Evolutionary conservation across 2,113 vertebrate genomes (phyloP).

Genomic region (Microcebus lehilahytsara): DNA sequence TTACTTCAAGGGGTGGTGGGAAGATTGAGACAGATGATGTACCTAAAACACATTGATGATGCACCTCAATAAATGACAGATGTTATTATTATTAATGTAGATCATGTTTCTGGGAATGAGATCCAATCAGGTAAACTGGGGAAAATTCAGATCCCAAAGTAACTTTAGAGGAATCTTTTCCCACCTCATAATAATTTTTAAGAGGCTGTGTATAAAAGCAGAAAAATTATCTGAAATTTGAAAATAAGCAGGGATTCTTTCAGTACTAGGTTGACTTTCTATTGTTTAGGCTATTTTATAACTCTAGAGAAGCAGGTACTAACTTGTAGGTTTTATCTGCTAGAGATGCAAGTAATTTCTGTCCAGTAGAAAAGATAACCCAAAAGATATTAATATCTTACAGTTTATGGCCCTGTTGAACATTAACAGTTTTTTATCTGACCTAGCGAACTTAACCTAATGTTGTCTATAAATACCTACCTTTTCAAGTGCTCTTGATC

Average conservation of each 20-base stretch:
- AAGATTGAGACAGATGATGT: neutral
- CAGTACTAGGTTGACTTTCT: neutral
- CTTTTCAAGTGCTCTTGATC: neutral
- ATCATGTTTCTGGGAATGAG: neutral
- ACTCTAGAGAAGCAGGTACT: neutral
- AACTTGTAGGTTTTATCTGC: neutral
- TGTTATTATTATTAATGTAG: neutral
- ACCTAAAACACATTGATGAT: neutral
- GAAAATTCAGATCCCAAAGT: neutral
- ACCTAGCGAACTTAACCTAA: neutral
- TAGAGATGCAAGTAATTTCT: constrained; percentile 14
- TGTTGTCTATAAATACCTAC: neutral
- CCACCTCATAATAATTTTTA: neutral
- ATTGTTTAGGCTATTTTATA: neutral
- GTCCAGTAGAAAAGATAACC: neutral
- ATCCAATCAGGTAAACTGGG: neutral
- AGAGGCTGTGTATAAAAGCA: neutral
- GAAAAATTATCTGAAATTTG: neutral
- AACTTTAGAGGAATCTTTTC: neutral
- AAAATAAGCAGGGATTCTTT: neutral
- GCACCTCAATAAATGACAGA: neutral
- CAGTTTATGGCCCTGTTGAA: neutral
- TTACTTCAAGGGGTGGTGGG: neutral
- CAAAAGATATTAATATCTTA: neutral
- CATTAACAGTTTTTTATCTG: neutral